Evolutionary conservation across 1,140 invertebrate genomes (phyloP).

Genomic region (Brachionus rotundiformis): DNA sequence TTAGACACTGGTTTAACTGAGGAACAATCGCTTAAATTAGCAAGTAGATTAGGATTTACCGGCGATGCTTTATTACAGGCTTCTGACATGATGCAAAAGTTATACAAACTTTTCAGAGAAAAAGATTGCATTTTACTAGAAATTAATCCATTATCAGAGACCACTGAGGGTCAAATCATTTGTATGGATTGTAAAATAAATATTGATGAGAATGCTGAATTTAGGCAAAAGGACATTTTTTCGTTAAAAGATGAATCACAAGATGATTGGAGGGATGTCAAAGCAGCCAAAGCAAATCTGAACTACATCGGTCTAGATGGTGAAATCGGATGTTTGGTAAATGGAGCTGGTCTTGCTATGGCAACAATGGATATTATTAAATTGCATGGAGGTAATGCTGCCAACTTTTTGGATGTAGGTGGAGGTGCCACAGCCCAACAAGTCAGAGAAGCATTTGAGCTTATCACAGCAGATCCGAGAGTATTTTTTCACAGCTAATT

Average conservation of each 20-base stretch:
- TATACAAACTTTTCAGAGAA: constrained; percentile 88
- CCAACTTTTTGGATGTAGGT: constrained; percentile 68
- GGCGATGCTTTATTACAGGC: neutral
- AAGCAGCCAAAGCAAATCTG: constrained; percentile 82
- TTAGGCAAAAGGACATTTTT: constrained; percentile 77
- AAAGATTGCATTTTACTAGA: constrained; percentile 95
- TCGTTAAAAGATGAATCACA: constrained; percentile 61
- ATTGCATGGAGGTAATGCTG: constrained; percentile 66
- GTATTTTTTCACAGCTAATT: neutral
- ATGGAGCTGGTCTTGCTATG: constrained; percentile 68
- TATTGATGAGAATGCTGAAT: constrained; percentile 97
- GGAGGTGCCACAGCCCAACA: constrained; percentile 72
- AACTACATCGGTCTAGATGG: constrained; percentile 80
- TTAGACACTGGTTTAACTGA: constrained; percentile 5
- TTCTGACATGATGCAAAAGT: constrained; percentile 80
- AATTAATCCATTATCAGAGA: constrained; percentile 97
- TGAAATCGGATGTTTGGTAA: constrained; percentile 80
- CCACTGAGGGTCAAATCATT: constrained; percentile 70
- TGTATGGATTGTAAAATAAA: constrained; percentile 95
- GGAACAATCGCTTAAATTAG: constrained; percentile 35
- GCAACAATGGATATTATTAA: constrained; percentile 69
- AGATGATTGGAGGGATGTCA: constrained; percentile 83
- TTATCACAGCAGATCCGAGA: constrained; percentile 60
- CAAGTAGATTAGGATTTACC: neutral
- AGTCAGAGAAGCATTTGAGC: constrained; percentile 74